Evolutionary conservation across 2,113 vertebrate species (phyloP), one percentile per base, ranked within the genome.

Genomic region (Corythaixoides concolor): DNA sequence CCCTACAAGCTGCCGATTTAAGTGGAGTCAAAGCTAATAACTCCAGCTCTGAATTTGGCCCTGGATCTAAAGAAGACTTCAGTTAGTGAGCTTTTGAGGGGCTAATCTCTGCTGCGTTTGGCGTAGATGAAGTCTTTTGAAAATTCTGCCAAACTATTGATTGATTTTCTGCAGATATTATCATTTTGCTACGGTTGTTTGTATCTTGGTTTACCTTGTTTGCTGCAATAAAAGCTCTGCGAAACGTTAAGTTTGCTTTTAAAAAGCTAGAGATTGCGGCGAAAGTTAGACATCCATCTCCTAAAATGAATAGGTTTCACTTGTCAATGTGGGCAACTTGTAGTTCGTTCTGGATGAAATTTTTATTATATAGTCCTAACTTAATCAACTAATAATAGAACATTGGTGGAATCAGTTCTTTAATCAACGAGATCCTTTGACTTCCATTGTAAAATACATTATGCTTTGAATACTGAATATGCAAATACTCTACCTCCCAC

Each of bases 401-500:
- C 58, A 82, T 33, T 23, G 84, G 86, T 93, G 50, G 87, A 96
- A 89, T 85, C 45, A 58, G 81, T 69, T 89, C 49, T 12, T 87
- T 93, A 92, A 93, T 94, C 94, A 93, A 93, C 92, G 90, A 78
- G 62, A 49, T 92, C 74, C 62, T 96, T 91, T 95, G 88, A 85
- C 81, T 97, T 86, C 73, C 86, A 95, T 95, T 95, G 92, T 93
- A 58, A 93, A 90, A 91, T 82, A 76, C 60, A 89, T 96, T 90
- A 18, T 93, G 77, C 90, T 79, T 91, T 85, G 89, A 91, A 92
- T 92, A 92, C 26, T 87, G 95, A 95, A 96, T 93, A 97, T 96
- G 96, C 96, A 97, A 95, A 95, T 95, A 69, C 64, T 76, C 64
- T 53, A 9, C 91, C 94, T 92, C 96, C 96, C 94, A 95, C 95